These are phyloP conservation scores for Hyalella azteca DNA, from an alignment of 2,888 invertebrate genomes.

Conservation along the genomic window DNA sequence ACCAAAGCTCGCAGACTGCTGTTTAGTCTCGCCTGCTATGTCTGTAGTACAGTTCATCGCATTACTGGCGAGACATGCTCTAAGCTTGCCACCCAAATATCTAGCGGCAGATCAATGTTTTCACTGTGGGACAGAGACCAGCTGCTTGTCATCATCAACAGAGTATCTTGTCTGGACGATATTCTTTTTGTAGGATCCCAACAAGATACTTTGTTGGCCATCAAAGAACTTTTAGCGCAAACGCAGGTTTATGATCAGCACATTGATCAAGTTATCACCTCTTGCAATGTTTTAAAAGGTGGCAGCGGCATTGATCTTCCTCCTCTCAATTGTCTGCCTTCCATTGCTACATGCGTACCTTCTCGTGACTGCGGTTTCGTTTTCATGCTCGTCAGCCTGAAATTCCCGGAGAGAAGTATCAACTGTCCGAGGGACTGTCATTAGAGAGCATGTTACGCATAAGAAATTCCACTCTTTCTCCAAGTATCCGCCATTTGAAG, in stretches of 20 bases:
- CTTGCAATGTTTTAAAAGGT: background rate
- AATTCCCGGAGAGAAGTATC: background rate
- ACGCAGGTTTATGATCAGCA: background rate
- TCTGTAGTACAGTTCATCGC: background rate
- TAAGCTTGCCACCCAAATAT: background rate
- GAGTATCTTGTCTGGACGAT: background rate
- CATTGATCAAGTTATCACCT: background rate
- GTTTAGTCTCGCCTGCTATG: background rate
- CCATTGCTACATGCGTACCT: background rate
- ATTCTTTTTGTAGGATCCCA: background rate
- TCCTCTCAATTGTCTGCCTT: fast-evolving
- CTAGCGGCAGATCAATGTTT: background rate
- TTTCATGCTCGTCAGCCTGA: background rate
- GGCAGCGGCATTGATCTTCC: background rate
- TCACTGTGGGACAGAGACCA: background rate
- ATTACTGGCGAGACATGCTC: background rate
- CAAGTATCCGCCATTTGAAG: background rate
- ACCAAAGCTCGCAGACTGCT: background rate
- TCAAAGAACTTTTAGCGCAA: background rate
- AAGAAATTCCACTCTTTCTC: background rate
- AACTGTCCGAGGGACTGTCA: background rate
- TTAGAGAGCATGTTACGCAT: background rate
- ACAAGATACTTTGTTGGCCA: background rate
- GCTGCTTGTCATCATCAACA: background rate
- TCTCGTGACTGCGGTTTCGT: background rate